Base-by-base conservation (phyloP, 1,140 invertebrate species). In the Drosophila persimilis region DNA sequence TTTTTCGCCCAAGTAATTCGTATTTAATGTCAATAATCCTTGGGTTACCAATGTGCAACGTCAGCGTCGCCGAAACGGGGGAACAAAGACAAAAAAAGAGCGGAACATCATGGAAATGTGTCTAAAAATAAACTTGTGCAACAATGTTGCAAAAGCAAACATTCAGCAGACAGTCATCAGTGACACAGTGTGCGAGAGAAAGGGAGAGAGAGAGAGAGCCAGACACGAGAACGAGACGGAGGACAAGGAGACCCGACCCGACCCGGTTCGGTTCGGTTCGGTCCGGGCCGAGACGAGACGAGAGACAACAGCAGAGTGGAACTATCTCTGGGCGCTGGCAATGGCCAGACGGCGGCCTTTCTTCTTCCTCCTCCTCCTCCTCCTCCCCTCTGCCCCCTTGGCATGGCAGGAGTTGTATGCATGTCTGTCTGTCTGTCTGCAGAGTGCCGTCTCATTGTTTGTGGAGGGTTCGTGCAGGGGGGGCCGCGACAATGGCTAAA, bases 81-180 rank as follows among this genome's bases (percentile, higher is more conserved):
- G 43, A 24, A 57, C 35, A 51, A 58, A 52, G n/a, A 52, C 8
- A 9, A 15, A 17, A 41, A n/a, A 58, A 62, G 64, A 73, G 56
- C 62, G 67, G 58, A 85, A 74, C 77, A 86, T 72, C 77, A 72
- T 86, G 77, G 81, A 86, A 80, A 71, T 86, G 70, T 71, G 70
- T 56, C 77, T 86, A 81, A 85, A 85, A 85, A 86, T 81, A 85
- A 86, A 83, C 80, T 71, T 83, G 56, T 74, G 77, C 81, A 86
- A 85, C 81, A 86, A 86, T 81, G 73, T 85, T 86, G 81, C 81
- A 67, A 86, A 86, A 81, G 58, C 81, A 85, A 84, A 84, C 80
- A 84, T 20, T 86, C 78, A 80, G 79, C 65, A 76, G 73, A 67
- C 80, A 84, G 57, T 20, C 76, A 76, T 45, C 76, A 76, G 73